phyloP scores from a whole-genome alignment of 2,113 vertebrate genomes.

The Nycticorax nycticorax region DNA sequence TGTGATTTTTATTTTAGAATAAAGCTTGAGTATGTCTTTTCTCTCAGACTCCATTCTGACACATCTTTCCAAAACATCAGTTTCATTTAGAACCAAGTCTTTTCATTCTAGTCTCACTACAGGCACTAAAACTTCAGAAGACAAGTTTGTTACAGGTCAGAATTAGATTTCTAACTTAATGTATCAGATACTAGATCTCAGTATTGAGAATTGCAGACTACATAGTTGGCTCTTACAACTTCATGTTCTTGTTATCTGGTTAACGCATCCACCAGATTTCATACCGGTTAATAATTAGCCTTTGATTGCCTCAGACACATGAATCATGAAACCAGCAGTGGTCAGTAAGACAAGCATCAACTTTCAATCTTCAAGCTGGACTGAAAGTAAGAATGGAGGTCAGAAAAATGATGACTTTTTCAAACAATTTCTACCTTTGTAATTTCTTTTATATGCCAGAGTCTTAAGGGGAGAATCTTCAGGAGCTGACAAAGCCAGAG shows the following conservation, averaged over 20 bases:
- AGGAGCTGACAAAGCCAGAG: not conserved
- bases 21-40: conserved; percentile 54
- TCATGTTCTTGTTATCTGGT: not conserved
- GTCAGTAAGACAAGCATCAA: not conserved
- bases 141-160: not conserved
- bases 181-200: not conserved
- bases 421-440: not conserved
- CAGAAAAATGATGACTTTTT: not conserved
- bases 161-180: not conserved
- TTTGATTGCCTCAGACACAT: not conserved
- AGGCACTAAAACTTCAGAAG: not conserved
- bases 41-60: not conserved
- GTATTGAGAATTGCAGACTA: not conserved
- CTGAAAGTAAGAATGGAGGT: not conserved
- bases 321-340: not conserved
- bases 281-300: not conserved
- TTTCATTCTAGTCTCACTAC: not conserved
- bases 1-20: conserved; percentile 82
- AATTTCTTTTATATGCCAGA: not conserved
- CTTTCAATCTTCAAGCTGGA: not conserved
- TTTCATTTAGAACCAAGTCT: not conserved
- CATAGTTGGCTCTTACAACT: not conserved
- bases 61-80: not conserved
- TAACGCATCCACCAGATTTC: not conserved
- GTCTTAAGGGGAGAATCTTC: not conserved